Evolutionary conservation across 2,888 invertebrate genomes (phyloP).

Genomic region (Stictocephala bisonia): DNA sequence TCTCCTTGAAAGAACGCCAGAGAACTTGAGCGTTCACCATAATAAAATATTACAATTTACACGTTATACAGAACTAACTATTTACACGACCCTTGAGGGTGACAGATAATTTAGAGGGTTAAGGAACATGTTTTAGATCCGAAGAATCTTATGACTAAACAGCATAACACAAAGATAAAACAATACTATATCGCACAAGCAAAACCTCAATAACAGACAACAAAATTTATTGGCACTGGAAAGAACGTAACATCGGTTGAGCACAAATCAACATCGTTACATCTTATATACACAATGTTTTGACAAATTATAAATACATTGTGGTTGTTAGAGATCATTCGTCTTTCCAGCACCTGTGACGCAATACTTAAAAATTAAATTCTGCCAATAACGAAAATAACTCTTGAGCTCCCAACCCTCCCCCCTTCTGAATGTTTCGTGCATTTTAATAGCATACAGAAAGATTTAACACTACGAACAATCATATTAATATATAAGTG

Average conservation of each 20-base stretch:
- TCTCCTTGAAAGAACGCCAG: conserved; percentile 45
- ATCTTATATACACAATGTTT: background rate
- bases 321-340: background rate
- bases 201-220: conserved; percentile 35
- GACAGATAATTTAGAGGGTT: conserved; percentile 59
- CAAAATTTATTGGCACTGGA: conserved; percentile 47
- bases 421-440: conserved; percentile 89
- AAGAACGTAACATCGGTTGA: conserved; percentile 40
- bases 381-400: conserved; percentile 40
- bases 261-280: background rate
- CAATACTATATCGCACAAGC: conserved; percentile 44
- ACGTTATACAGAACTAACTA: conserved; percentile 58
- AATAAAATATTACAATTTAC: conserved; percentile 55
- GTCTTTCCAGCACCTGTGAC: conserved; percentile 34
- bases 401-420: conserved; percentile 62
- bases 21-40: conserved; percentile 44
- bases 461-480: conserved; percentile 54
- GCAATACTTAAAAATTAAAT: conserved; percentile 30
- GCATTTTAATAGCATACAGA: conserved; percentile 90
- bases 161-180: conserved; percentile 41
- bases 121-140: conserved; percentile 54
- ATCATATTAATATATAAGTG: conserved; percentile 31
- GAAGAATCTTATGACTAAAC: conserved; percentile 46
- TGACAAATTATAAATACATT: conserved; percentile 1
- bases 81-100: conserved; percentile 59